Evolutionary conservation across 2,888 invertebrate genomes (phyloP).

Genomic region (Loripinus fragilis): DNA sequence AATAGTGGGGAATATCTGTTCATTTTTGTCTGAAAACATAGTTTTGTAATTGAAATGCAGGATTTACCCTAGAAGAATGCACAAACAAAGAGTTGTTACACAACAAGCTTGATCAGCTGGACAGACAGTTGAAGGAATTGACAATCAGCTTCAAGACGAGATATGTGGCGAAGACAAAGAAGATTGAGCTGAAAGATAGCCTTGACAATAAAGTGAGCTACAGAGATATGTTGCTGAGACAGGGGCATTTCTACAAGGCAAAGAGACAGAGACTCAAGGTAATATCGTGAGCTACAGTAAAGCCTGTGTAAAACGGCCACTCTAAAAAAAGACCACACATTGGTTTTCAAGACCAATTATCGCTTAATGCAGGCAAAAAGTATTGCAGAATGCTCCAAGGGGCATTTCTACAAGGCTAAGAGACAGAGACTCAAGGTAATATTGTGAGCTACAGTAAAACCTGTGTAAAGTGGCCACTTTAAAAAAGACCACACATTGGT

Average conservation of each 20-base stretch:
- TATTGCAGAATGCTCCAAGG: no score
- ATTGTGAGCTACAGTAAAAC: no score
- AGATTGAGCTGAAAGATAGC: slow-evolving; percentile 75
- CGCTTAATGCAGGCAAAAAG: no score
- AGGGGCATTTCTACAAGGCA: slow-evolving; percentile 76
- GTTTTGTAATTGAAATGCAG: slow-evolving; percentile 62
- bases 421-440: no score
- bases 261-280: slow-evolving; percentile 78
- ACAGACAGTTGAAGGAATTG: slow-evolving; percentile 79
- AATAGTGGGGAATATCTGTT: no score
- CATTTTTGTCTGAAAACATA: no score
- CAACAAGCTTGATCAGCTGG: slow-evolving; percentile 76
- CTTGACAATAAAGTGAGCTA: slow-evolving; percentile 75
- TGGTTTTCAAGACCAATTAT: no score
- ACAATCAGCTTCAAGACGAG: slow-evolving; percentile 77
- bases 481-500: no score
- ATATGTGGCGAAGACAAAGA: slow-evolving; percentile 74
- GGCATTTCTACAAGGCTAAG: no score
- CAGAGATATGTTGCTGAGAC: slow-evolving; percentile 75
- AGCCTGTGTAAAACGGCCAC: no score
- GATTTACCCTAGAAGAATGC: slow-evolving; percentile 79
- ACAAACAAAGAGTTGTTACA: slow-evolving; percentile 78
- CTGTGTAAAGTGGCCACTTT: no score
- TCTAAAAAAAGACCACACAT: no score
- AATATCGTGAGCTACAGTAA: background rate